Conservation (phyloP, 2,888 invertebrate species). For the Lochmaea crataegi region DNA sequence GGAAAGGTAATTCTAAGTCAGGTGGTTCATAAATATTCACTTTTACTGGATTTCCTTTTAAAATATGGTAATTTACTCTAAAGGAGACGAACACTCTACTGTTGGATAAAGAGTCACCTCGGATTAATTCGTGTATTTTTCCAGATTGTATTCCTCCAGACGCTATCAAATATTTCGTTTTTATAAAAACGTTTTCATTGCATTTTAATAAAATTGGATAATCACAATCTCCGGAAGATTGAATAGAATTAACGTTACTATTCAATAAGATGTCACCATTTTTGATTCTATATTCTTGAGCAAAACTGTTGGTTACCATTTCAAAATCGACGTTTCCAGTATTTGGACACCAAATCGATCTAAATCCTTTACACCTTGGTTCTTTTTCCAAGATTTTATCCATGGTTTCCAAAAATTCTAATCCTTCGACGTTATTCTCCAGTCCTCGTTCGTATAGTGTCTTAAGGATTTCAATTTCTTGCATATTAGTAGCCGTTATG, state of each 20-base stretch:
- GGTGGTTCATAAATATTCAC: constrained; percentile 98
- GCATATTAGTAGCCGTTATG: constrained; percentile 82
- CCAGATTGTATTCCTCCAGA: constrained; percentile 95
- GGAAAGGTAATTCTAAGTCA: constrained; percentile 95
- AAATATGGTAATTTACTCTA: constrained; percentile 90
- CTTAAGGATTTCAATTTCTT: constrained; percentile 76
- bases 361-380: constrained; percentile 68
- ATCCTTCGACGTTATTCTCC: constrained; percentile 68
- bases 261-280: constrained; percentile 81
- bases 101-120: constrained; percentile 72
- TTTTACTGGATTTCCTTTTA: constrained; percentile 81
- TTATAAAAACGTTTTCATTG: constrained; percentile 63
- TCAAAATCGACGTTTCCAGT: constrained; percentile 93
- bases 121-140: constrained; percentile 78
- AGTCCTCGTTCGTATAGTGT: constrained; percentile 70
- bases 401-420: constrained; percentile 67
- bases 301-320: constrained; percentile 74
- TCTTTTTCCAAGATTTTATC: constrained; percentile 47
- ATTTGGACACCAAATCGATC: constrained; percentile 79
- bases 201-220: constrained; percentile 68
- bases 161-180: constrained; percentile 83
- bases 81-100: constrained; percentile 89
- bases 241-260: constrained; percentile 74
- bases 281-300: constrained; percentile 73
- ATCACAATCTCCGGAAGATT: constrained; percentile 65